These are phyloP conservation scores for Mus minutoides DNA, from an alignment of 2,797 vertebrate genomes.

Conservation along the genomic window DNA sequence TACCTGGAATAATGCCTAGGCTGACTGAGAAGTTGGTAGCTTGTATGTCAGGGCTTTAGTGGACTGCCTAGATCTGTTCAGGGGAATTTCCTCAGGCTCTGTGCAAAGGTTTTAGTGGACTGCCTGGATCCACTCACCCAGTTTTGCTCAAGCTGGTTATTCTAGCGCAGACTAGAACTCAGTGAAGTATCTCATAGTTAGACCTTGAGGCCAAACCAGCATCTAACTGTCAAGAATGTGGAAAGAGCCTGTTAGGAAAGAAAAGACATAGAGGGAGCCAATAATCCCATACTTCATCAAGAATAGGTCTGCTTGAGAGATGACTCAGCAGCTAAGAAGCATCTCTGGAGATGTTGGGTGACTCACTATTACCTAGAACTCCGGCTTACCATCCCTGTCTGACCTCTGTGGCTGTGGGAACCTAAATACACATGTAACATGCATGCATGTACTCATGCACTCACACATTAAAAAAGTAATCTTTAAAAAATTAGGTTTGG, in stretches of 20 bases:
- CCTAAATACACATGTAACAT: neutral
- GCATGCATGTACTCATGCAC: neutral
- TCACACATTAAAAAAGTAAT: neutral
- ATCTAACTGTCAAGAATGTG: neutral
- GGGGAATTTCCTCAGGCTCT: neutral
- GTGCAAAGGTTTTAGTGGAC: rapidly evolving
- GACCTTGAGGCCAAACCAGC: neutral
- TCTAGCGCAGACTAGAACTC: neutral
- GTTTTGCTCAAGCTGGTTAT: neutral
- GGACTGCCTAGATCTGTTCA: rapidly evolving
- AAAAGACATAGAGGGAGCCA: neutral
- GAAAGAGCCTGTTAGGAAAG: neutral
- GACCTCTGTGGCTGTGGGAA: neutral
- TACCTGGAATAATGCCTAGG: neutral
- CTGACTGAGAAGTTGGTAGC: neutral
- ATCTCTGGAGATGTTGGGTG: neutral
- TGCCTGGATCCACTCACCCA: rapidly evolving
- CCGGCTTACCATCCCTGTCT: neutral
- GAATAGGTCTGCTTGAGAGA: neutral
- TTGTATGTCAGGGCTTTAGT: rapidly evolving
- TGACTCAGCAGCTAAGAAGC: neutral
- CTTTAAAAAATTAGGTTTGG: neutral
- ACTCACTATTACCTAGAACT: neutral
- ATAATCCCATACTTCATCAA: neutral
- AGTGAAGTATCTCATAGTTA: too few relatives aligned